Conservation (phyloP, 2,113 vertebrate species). For the Malurus cyaneus region DNA sequence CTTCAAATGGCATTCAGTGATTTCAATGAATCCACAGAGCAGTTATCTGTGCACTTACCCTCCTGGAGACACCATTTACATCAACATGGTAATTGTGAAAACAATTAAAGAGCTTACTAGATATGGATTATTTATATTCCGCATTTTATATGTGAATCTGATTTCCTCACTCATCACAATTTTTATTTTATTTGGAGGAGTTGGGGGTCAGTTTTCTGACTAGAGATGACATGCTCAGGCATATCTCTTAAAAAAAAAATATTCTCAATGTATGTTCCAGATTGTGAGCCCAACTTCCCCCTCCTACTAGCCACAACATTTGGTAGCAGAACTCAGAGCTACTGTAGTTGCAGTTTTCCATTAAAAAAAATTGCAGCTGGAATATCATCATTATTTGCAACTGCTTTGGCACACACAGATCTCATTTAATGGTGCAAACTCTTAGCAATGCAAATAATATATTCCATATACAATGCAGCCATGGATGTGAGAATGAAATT, state of each 20-base stretch:
- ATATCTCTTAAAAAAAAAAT: background rate
- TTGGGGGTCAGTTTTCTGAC: background rate
- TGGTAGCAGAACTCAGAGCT: background rate
- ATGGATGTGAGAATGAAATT: background rate
- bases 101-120: background rate
- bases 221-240: background rate
- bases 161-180: background rate
- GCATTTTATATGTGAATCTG: background rate
- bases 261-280: background rate
- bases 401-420: background rate
- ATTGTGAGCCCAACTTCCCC: background rate
- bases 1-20: background rate
- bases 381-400: slow-evolving; percentile 16
- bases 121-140: background rate
- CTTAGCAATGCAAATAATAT: background rate
- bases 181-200: background rate
- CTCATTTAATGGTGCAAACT: background rate
- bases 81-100: background rate
- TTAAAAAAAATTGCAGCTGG: background rate
- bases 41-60: background rate
- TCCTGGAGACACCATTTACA: background rate
- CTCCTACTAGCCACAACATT: background rate
- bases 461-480: background rate
- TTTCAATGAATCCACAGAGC: background rate
- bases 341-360: background rate